A percentile compares a stretch with the other conserved stretches of the same genome.
These are phyloP conservation scores for Drosophila dunni DNA, from an alignment of 1,140 invertebrate species.

Conservation along the genomic window DNA sequence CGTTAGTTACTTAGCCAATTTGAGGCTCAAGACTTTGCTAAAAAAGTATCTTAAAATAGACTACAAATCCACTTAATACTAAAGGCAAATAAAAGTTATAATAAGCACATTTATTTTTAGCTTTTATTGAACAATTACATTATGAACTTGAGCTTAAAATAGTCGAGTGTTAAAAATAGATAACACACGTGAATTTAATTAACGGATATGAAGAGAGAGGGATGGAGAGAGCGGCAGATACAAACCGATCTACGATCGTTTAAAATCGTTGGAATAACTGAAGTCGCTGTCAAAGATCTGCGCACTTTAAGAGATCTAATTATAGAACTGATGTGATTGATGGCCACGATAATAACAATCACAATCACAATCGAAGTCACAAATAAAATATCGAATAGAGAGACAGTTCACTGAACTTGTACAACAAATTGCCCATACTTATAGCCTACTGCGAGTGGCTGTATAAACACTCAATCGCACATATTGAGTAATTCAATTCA, in stretches of 20 bases:
- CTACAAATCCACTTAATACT: neutral
- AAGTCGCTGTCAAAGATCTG: slow-evolving; percentile 21
- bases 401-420: slow-evolving; percentile 18
- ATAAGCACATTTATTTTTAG: slow-evolving; percentile 17
- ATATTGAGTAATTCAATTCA: slow-evolving; percentile 20
- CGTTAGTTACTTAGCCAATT: too few species aligned
- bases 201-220: neutral
- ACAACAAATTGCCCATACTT: slow-evolving; percentile 32
- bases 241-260: neutral
- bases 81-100: neutral
- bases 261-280: slow-evolving; percentile 1
- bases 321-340: slow-evolving; percentile 41
- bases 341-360: slow-evolving; percentile 21
- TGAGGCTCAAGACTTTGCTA: too few species aligned
- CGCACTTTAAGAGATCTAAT: slow-evolving; percentile 15
- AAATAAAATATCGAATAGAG: slow-evolving; percentile 17
- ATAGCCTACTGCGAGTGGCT: slow-evolving; percentile 16
- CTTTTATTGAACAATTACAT: slow-evolving; percentile 8
- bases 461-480: slow-evolving; percentile 9
- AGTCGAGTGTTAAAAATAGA: slow-evolving; percentile 10
- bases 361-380: neutral
- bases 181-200: neutral
- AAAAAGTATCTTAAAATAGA: neutral
- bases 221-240: neutral
- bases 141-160: slow-evolving; percentile 6